These are phyloP conservation scores for Eristalis pertinax DNA, from an alignment of 2,888 invertebrate species.

Conservation along the genomic window DNA sequence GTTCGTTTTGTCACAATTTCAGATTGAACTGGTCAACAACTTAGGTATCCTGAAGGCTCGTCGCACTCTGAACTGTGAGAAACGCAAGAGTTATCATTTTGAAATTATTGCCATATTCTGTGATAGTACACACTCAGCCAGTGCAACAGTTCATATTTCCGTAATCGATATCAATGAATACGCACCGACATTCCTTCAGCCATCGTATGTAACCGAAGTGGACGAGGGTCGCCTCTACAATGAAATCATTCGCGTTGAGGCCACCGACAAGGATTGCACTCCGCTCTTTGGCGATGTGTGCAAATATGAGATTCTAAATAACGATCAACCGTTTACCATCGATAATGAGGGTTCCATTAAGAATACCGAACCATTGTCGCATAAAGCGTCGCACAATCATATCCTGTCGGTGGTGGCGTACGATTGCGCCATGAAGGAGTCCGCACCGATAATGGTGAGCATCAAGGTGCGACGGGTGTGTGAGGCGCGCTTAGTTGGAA, in stretches of 20 bases:
- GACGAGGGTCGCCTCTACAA: conserved; percentile 95
- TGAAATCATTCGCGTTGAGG: conserved; percentile 94
- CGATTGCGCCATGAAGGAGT: conserved; percentile 98
- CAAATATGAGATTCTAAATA: conserved; percentile 97
- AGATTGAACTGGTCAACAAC: conserved; percentile 88
- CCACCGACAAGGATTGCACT: conserved; percentile 97
- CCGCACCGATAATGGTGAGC: conserved; percentile 97
- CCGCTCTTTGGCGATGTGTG: conserved; percentile 96
- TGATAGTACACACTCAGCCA: conserved; percentile 91
- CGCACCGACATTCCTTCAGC: conserved; percentile 94
- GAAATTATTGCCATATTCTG: conserved; percentile 97
- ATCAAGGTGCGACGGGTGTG: conserved; percentile 94
- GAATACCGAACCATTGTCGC: conserved; percentile 96
- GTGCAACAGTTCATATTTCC: conserved; percentile 95
- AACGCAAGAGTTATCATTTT: conserved; percentile 96
- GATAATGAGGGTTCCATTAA: conserved; percentile 96
- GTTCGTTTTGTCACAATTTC: conserved; percentile 73
- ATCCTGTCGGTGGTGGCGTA: conserved; percentile 98
- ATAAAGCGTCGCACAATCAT: conserved; percentile 96
- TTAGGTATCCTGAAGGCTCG: conserved; percentile 91
- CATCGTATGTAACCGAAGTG: conserved; percentile 92
- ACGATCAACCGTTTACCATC: conserved; percentile 94
- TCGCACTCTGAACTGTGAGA: conserved; percentile 94
- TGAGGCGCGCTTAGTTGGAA: conserved; percentile 89
- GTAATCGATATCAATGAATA: conserved; percentile 98